phyloP scores from a whole-genome alignment of 1,140 invertebrate species.

The Aphelenchoides avenae region DNA sequence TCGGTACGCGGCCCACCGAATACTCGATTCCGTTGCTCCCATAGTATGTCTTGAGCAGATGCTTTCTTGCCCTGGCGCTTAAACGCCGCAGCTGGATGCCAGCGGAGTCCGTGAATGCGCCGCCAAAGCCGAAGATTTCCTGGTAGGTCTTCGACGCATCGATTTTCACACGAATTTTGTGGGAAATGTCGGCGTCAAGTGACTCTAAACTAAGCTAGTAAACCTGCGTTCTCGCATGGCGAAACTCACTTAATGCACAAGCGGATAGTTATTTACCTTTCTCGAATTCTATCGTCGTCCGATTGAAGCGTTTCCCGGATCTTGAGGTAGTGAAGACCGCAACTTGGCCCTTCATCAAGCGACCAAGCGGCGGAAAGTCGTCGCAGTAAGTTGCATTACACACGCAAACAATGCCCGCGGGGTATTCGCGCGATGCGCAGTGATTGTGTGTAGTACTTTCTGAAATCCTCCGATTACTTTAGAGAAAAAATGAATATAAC shows the following conservation, averaged over 20 bases:
- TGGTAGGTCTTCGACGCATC: conserved; percentile 41
- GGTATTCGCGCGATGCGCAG: conserved; percentile 7
- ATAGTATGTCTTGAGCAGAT: conserved; percentile 29
- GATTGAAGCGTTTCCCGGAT: conserved; percentile 34
- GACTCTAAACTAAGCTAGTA: neutral
- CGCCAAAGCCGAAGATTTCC: conserved; percentile 62
- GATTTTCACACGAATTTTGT: too few species aligned
- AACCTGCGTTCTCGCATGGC: too few species aligned
- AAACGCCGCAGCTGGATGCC: conserved; percentile 59
- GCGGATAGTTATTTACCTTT: neutral
- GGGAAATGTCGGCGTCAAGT: too few species aligned
- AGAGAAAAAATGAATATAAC: too few species aligned
- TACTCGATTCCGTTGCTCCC: conserved; percentile 67
- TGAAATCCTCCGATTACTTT: too few species aligned
- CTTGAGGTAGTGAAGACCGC: conserved; percentile 38
- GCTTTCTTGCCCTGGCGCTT: conserved; percentile 5
- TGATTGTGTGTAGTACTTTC: too few species aligned
- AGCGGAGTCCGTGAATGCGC: conserved; percentile 63
- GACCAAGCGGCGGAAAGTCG: too few species aligned
- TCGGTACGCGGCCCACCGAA: conserved; percentile 72
- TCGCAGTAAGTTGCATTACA: too few species aligned
- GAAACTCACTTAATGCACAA: neutral
- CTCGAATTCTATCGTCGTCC: conserved; percentile 7
- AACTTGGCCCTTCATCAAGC: conserved; percentile 17
- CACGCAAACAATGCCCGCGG: conserved; percentile 55